Conservation (phyloP, 2,113 vertebrate genomes). For the Poicephalus meyeri region DNA sequence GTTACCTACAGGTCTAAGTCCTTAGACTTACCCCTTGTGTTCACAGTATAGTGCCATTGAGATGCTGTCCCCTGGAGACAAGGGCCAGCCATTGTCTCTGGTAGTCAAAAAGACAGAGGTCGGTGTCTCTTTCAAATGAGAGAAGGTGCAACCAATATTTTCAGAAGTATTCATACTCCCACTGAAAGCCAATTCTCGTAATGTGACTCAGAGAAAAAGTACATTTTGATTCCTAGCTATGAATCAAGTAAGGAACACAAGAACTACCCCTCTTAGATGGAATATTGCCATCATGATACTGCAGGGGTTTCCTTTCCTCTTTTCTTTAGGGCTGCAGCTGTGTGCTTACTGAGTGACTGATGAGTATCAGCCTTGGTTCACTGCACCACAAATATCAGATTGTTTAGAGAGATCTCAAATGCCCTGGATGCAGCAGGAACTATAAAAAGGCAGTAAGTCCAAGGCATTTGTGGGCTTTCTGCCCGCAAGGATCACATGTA, state of each 20-base stretch:
- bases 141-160: background rate
- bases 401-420: background rate
- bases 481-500: background rate
- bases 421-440: background rate
- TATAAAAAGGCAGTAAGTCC: background rate
- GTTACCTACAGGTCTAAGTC: background rate
- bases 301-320: background rate
- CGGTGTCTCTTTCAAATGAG: background rate
- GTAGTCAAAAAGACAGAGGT: background rate
- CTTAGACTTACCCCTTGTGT: background rate
- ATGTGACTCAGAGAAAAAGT: background rate
- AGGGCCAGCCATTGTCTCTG: background rate
- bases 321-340: background rate
- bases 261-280: accelerated
- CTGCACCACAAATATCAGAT: background rate
- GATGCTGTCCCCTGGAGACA: background rate
- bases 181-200: background rate
- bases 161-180: background rate
- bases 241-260: background rate
- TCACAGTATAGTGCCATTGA: background rate
- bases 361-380: background rate
- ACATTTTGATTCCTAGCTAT: background rate
- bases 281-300: background rate
- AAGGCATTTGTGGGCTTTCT: background rate
- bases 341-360: background rate